Conservation (phyloP, 2,888 invertebrate species). For the Electrophaes corylata region DNA sequence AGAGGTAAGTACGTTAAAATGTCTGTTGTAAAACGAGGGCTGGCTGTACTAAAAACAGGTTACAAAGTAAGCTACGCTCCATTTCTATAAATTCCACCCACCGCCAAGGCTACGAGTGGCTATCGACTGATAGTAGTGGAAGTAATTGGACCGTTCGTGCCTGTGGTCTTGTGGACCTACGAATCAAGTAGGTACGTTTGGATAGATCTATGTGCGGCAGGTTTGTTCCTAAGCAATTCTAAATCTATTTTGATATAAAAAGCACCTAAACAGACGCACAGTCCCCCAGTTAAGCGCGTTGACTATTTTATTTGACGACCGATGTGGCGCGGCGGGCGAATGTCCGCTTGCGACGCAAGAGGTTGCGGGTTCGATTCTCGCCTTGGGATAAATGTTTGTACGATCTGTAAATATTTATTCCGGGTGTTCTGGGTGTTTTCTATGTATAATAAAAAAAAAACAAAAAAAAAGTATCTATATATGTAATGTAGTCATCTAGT, state of each 20-base stretch:
- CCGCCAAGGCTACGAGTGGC: conserved; percentile 46
- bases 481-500: too few relatives aligned
- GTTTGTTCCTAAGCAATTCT: conserved; percentile 10
- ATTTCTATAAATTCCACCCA: conserved; percentile 38
- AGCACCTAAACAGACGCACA: background rate
- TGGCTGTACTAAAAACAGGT: conserved; percentile 2
- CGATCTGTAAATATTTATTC: too few relatives aligned
- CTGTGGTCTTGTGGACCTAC: conserved; percentile 31
- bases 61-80: conserved; percentile 18
- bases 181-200: conserved; percentile 33
- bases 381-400: too few relatives aligned
- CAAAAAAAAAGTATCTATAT: too few relatives aligned
- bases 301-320: too few relatives aligned
- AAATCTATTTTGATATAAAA: background rate
- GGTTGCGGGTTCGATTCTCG: too few relatives aligned
- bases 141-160: conserved; percentile 59
- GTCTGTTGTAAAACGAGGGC: too few relatives aligned
- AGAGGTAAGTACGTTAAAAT: background rate
- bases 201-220: conserved; percentile 47
- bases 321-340: too few relatives aligned
- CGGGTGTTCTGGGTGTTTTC: too few relatives aligned
- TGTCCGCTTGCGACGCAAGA: too few relatives aligned
- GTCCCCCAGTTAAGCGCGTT: background rate
- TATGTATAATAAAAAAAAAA: too few relatives aligned
- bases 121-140: conserved; percentile 63